Percentiles rank a stretch among this genome's conserved stretches.
phyloP scores from a whole-genome alignment of 2,888 invertebrate species.

The Xylota segnis region DNA sequence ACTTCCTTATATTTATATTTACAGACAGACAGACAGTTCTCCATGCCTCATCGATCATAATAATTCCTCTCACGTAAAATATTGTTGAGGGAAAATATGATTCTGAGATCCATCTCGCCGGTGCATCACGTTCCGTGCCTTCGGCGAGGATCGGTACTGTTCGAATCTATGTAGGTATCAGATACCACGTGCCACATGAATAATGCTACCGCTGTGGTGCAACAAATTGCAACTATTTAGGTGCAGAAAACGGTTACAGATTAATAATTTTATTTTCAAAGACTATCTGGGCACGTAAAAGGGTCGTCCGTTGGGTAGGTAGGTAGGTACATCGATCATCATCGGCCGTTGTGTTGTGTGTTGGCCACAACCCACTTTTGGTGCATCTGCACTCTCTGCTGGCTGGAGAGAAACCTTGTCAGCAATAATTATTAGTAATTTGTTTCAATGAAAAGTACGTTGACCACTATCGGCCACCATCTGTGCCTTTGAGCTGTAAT shows the following conservation, averaged over 20 bases:
- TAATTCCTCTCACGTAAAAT: slow-evolving; percentile 73
- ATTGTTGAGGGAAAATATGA: slow-evolving; percentile 62
- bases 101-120: slow-evolving; percentile 17
- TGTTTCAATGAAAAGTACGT: slow-evolving; percentile 73
- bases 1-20: slow-evolving; percentile 45
- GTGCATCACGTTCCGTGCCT: slow-evolving; percentile 40
- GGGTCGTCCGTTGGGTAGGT: slow-evolving; percentile 60
- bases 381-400: slow-evolving; percentile 11
- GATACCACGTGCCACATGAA: slow-evolving; percentile 69
- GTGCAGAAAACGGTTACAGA: slow-evolving; percentile 68
- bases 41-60: slow-evolving; percentile 52
- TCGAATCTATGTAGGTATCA: slow-evolving; percentile 46
- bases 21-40: slow-evolving; percentile 5
- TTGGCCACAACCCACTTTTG: slow-evolving; percentile 49
- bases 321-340: slow-evolving; percentile 50
- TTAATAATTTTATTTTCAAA: slow-evolving; percentile 64
- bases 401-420: slow-evolving; percentile 57
- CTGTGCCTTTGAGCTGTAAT: slow-evolving; percentile 51
- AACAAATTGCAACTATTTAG: slow-evolving; percentile 72
- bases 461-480: slow-evolving; percentile 55
- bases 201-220: slow-evolving; percentile 57
- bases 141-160: slow-evolving; percentile 60
- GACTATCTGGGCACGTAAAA: slow-evolving; percentile 62
- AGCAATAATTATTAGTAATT: slow-evolving; percentile 72
- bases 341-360: slow-evolving; percentile 8